These are phyloP conservation scores for Paralichthys olivaceus DNA, from an alignment of 2,113 vertebrate species.

Conservation along the genomic window DNA sequence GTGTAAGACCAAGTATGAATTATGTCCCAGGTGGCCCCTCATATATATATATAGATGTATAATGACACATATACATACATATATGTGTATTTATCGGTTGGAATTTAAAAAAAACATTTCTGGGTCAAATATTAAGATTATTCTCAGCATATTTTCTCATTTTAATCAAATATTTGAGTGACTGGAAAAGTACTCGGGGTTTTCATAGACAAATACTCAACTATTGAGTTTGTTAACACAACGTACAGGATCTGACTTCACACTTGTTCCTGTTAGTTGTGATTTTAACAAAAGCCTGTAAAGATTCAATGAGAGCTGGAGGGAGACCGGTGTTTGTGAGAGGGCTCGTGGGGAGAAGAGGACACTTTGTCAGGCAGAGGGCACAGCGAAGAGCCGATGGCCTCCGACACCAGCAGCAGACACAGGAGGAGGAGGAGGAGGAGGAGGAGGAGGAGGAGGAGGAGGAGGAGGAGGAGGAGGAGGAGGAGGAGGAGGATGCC, in stretches of 20 bases:
- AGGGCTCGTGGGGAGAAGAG: background rate
- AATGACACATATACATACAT: too few species aligned
- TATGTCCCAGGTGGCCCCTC: too few species aligned
- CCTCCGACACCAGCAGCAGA: constrained; percentile 52
- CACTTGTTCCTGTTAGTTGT: background rate
- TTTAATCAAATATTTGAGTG: too few species aligned
- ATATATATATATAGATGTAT: too few species aligned
- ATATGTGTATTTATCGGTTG: too few species aligned
- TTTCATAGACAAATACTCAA: too few species aligned
- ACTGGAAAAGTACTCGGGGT: too few species aligned
- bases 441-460: background rate
- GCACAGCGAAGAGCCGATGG: constrained; percentile 32
- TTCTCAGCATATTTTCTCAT: too few species aligned
- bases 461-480: constrained; percentile 10
- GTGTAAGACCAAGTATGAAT: too few species aligned
- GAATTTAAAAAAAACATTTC: too few species aligned
- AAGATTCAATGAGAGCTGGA: background rate
- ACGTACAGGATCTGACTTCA: background rate
- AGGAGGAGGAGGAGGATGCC: constrained; percentile 4
- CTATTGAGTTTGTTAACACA: background rate
- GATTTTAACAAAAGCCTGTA: too few species aligned
- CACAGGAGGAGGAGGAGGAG: constrained; percentile 19
- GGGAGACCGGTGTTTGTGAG: background rate
- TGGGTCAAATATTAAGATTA: too few species aligned
- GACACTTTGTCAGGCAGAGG: background rate